phyloP scores from a whole-genome alignment of 2,888 invertebrate genomes.

The Caenorhabditis sinica region DNA sequence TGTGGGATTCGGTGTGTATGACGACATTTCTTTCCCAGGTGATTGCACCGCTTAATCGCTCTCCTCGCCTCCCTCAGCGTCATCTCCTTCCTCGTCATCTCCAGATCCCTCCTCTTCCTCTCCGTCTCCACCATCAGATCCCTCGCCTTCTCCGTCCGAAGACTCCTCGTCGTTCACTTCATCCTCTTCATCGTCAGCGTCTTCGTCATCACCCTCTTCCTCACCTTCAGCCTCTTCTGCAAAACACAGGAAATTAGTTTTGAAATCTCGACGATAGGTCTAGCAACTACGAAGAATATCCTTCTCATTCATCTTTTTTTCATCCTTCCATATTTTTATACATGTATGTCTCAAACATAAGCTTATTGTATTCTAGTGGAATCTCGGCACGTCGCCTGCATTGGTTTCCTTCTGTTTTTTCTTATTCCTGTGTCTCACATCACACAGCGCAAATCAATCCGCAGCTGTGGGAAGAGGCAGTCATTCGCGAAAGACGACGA shows the following conservation, averaged over 20 bases:
- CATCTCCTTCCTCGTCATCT: slow-evolving; percentile 69
- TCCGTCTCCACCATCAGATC: slow-evolving; percentile 69
- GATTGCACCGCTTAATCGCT: slow-evolving; percentile 61
- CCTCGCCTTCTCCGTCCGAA: slow-evolving; percentile 70
- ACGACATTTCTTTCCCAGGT: slow-evolving; percentile 18
- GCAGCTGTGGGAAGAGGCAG: slow-evolving; percentile 59
- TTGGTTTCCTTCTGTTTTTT: slow-evolving; percentile 24
- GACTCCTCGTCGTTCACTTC: slow-evolving; percentile 75
- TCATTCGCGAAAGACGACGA: slow-evolving; percentile 57
- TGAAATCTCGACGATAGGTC: not conserved
- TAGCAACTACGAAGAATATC: too few species aligned
- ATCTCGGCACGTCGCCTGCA: slow-evolving; percentile 28
- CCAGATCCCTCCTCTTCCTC: slow-evolving; percentile 69
- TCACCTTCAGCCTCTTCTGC: slow-evolving; percentile 66
- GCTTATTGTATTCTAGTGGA: not conserved
- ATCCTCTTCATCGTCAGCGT: slow-evolving; percentile 75
- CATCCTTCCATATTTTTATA: not conserved
- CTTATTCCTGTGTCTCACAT: slow-evolving; percentile 44
- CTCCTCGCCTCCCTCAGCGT: slow-evolving; percentile 72
- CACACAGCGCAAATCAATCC: slow-evolving; percentile 64
- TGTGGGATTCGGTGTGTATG: slow-evolving; percentile 16
- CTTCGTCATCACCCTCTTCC: slow-evolving; percentile 71
- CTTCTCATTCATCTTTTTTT: not conserved
- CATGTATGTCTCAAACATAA: not conserved
- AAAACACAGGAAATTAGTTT: not conserved